Evolutionary conservation across 2,113 vertebrate species (phyloP).

Genomic region (Neomonachus schauinslandi): DNA sequence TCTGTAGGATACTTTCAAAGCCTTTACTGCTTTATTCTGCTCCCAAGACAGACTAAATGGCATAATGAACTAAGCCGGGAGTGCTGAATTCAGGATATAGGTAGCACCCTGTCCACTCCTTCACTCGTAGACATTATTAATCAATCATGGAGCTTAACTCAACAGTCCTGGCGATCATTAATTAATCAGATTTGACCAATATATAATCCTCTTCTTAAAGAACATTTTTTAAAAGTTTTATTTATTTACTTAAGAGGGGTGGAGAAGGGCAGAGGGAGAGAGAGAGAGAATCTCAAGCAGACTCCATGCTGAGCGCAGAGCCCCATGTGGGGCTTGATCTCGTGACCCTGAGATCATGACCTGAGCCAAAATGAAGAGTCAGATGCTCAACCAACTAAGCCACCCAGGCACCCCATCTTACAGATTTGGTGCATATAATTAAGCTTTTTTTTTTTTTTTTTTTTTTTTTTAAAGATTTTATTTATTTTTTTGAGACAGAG

Average conservation of each 20-base stretch:
- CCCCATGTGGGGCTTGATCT: neutral
- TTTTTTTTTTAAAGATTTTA: too few relatives aligned
- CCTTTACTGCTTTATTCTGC: neutral
- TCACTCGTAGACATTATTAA: slow-evolving; percentile 3
- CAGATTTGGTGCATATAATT: neutral
- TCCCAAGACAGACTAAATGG: neutral
- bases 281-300: neutral
- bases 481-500: too few relatives aligned
- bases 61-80: neutral
- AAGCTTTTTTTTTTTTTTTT: too few relatives aligned
- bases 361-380: neutral
- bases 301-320: neutral
- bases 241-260: neutral
- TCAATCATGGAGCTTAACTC: neutral
- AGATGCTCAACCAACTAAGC: neutral
- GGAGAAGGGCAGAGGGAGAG: neutral
- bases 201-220: neutral
- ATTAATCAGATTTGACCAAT: neutral
- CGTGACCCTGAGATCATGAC: neutral
- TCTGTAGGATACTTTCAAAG: neutral
- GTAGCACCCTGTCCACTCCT: neutral
- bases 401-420: neutral
- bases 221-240: neutral
- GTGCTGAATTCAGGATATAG: neutral
- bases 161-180: neutral